Evolutionary conservation across 2,888 invertebrate species (phyloP).

Genomic region (Hyles lineata): DNA sequence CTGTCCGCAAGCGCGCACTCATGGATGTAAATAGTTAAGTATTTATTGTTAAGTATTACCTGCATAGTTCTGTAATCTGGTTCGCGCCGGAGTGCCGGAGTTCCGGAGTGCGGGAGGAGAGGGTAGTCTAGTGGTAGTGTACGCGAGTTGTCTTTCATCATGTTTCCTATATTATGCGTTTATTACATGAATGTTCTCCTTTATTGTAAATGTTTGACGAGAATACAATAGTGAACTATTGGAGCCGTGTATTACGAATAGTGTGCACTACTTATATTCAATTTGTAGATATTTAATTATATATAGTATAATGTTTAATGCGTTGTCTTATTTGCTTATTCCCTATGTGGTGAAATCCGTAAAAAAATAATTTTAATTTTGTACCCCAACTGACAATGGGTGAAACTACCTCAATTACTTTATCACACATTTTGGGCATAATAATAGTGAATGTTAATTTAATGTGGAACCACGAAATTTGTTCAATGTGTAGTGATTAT

Average conservation of each 20-base stretch:
- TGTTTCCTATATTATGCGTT: slow-evolving; percentile 84
- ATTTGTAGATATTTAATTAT: slow-evolving; percentile 85
- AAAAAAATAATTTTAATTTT: slow-evolving; percentile 72
- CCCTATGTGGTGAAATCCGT: slow-evolving; percentile 71
- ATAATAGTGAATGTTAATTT: slow-evolving; percentile 79
- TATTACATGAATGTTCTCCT: slow-evolving; percentile 82
- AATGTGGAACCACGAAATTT: slow-evolving; percentile 70
- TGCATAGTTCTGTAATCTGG: slow-evolving; percentile 76
- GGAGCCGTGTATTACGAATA: slow-evolving; percentile 72
- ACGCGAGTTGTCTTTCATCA: slow-evolving; percentile 71
- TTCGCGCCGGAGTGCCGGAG: slow-evolving; percentile 67
- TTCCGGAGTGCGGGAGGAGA: slow-evolving; percentile 36
- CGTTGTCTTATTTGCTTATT: slow-evolving; percentile 80
- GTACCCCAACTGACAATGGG: slow-evolving; percentile 71
- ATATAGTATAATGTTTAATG: slow-evolving; percentile 83
- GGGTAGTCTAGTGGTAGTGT: slow-evolving; percentile 59
- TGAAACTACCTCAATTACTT: slow-evolving; percentile 85
- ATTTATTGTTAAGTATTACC: slow-evolving; percentile 77
- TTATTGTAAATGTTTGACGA: slow-evolving; percentile 82
- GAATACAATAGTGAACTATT: slow-evolving; percentile 65
- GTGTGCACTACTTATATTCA: slow-evolving; percentile 81
- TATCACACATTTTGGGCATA: slow-evolving; percentile 83
- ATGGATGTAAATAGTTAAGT: slow-evolving; percentile 76
- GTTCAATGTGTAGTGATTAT: slow-evolving; percentile 76
- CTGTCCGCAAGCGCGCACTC: slow-evolving; percentile 31